Conservation (phyloP, 2,113 vertebrate species). For the Spilogale gracilis region DNA sequence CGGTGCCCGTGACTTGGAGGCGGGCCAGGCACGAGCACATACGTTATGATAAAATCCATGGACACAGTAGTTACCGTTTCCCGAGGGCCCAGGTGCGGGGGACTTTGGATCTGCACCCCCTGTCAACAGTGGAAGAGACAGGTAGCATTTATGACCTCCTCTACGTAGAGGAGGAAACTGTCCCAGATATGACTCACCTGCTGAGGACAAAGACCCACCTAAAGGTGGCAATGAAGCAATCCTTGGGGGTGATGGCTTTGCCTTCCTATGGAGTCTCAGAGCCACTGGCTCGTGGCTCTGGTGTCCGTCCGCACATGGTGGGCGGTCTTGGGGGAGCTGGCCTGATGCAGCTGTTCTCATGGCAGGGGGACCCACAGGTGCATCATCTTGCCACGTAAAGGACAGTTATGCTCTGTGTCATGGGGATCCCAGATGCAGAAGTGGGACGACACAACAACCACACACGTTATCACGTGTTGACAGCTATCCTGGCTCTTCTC, state of each 20-base stretch:
- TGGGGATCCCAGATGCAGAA: background rate
- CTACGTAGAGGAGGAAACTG: background rate
- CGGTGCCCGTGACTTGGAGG: background rate
- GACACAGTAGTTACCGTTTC: background rate
- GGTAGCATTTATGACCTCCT: background rate
- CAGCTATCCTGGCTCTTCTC: background rate
- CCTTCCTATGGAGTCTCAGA: too few species aligned
- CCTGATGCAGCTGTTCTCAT: background rate
- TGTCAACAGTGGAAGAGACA: background rate
- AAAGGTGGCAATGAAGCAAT: background rate
- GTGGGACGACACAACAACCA: accelerated
- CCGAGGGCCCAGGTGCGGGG: background rate
- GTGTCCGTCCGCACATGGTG: background rate
- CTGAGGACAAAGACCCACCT: background rate
- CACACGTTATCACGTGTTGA: too few species aligned
- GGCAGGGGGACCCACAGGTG: too few species aligned
- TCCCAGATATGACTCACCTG: background rate
- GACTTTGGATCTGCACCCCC: background rate
- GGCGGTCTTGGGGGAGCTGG: background rate
- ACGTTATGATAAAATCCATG: background rate
- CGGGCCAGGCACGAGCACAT: too few species aligned
- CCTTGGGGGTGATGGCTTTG: background rate
- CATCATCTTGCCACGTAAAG: background rate
- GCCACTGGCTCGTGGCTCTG: background rate
- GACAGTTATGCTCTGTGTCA: too few species aligned